Conservation (phyloP, 2,888 invertebrate genomes). For the Apamea anceps region DNA sequence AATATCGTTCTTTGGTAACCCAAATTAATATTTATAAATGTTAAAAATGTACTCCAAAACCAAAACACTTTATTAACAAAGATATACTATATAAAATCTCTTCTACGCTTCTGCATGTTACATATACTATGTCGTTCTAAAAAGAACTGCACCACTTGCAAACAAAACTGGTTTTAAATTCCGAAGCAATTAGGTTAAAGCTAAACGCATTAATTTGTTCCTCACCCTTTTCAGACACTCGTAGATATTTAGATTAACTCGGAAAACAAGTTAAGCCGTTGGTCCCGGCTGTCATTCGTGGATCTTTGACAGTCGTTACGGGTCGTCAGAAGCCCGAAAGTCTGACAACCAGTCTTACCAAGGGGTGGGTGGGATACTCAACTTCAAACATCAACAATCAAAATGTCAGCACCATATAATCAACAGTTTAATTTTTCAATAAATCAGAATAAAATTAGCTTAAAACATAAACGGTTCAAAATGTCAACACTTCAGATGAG, state of each 20-base stretch:
- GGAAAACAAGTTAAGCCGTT: too few species aligned
- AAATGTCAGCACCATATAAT: too few species aligned
- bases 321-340: too few species aligned
- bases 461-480: too few species aligned
- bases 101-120: slow-evolving; percentile 50
- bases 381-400: too few species aligned
- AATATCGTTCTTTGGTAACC: not conserved
- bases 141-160: slow-evolving; percentile 22
- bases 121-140: slow-evolving; percentile 7
- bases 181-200: not conserved
- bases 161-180: not conserved
- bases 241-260: not conserved
- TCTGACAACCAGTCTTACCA: too few species aligned
- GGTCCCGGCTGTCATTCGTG: too few species aligned
- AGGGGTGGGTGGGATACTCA: too few species aligned
- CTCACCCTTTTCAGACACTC: not conserved
- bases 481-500: too few species aligned
- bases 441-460: too few species aligned
- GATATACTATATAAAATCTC: not conserved
- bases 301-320: too few species aligned
- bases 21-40: not conserved
- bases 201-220: not conserved
- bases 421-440: too few species aligned
- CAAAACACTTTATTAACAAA: not conserved
- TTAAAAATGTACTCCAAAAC: not conserved